Conservation (phyloP, 2,113 vertebrate species). For the Ophthalmolycus amberensis region DNA sequence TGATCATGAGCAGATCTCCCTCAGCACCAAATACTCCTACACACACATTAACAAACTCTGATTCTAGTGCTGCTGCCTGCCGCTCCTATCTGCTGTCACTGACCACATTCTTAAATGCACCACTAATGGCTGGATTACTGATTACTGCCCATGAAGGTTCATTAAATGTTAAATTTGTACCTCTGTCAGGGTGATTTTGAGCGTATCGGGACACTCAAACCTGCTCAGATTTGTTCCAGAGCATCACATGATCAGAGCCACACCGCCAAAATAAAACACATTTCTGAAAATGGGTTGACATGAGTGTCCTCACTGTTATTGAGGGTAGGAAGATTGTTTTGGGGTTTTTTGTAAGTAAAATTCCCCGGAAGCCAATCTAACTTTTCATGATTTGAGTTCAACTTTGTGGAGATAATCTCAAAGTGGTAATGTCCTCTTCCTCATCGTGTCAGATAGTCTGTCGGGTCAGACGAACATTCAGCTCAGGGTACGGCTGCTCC, state of each 20-base stretch:
- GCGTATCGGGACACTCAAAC: background rate
- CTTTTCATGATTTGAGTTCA: constrained; percentile 12
- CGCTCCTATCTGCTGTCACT: constrained; percentile 11
- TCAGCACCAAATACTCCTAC: background rate
- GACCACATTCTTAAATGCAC: constrained; percentile 4
- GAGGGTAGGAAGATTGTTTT: background rate
- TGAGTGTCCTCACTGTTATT: background rate
- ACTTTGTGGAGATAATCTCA: constrained; percentile 39
- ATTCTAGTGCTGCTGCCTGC: constrained; percentile 2
- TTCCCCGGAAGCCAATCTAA: background rate
- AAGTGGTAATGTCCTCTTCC: constrained; percentile 54
- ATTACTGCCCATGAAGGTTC: background rate
- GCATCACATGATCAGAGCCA: background rate
- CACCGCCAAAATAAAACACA: background rate
- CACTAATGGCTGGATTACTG: background rate
- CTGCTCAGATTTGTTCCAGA: background rate
- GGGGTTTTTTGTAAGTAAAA: background rate
- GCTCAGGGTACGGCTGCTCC: constrained; percentile 32
- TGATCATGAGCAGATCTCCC: constrained; percentile 34
- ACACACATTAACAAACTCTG: constrained; percentile 14
- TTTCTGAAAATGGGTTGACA: background rate
- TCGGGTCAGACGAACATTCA: constrained; percentile 41
- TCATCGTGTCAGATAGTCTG: constrained; percentile 51
- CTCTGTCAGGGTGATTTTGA: background rate
- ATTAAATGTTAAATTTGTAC: background rate